Conservation (phyloP, 2,797 vertebrate genomes). For the Sebastes wilsoni region DNA sequence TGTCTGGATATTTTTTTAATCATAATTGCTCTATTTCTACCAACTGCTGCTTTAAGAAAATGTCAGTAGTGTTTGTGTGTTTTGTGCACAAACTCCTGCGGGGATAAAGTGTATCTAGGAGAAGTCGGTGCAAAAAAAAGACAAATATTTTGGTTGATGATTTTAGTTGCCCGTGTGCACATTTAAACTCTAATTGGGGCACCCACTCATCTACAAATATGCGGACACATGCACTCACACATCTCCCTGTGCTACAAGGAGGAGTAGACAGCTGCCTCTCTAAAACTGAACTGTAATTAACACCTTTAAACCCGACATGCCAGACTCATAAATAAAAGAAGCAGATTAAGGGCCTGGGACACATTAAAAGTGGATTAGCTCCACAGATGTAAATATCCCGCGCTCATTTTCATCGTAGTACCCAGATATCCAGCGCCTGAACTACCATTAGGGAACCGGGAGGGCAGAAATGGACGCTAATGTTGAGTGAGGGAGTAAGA, state of each 20-base stretch:
- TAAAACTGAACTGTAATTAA: constrained; percentile 76
- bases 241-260: constrained; percentile 14
- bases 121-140: background rate
- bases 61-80: background rate
- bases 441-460: constrained; percentile 43
- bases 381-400: constrained; percentile 70
- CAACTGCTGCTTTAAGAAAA: background rate
- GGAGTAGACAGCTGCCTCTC: constrained; percentile 70
- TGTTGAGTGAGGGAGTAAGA: constrained; percentile 7
- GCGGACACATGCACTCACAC: background rate
- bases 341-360: constrained; percentile 54
- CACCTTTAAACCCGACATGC: constrained; percentile 73
- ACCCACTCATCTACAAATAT: background rate
- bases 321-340: constrained; percentile 74
- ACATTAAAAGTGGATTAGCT: constrained; percentile 75
- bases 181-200: background rate
- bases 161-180: background rate
- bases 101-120: background rate
- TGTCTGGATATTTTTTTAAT: no score
- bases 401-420: constrained; percentile 64
- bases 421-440: constrained; percentile 40
- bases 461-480: constrained; percentile 36
- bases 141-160: background rate
- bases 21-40: no score
- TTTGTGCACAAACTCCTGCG: background rate